Base-by-base conservation (phyloP, 2,888 invertebrate species). In the Abrostola triplasia region DNA sequence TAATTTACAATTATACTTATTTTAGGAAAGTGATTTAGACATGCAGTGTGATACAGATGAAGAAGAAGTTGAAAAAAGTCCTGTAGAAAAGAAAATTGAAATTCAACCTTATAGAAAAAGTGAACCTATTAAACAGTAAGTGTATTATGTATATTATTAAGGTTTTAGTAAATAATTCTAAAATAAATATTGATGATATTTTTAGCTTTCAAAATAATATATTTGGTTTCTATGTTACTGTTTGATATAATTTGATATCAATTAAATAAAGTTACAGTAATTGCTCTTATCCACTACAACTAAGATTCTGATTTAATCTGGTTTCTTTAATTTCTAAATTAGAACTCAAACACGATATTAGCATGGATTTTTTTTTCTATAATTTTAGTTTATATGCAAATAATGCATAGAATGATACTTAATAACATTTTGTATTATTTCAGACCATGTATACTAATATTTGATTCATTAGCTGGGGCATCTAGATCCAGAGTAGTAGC, bases 401-500 rank as follows among this genome's bases (percentile, higher is more conserved):
- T 49, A 24, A 36, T 37, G 5, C 40, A 60, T 37, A 47, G 2
- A 41, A 42, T 55, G 13, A 24, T 64, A n/a, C 37, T 69, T 8
- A 7, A 50, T 0, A 36, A 36, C 35, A 13, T 50, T 61, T n/a
- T 64, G 53, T 67, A 55, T 75, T 76, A 79, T 96, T 96, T 70
- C 94, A 98, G 98, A 83, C 98, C 99, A 0, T 98, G 98, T 88
- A 98, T 99, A 84, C 93, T 99, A 67, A 98, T 99, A 85, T 99
- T 99, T 90, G 99, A 99, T 92, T 99, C 99, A 0, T 92, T 99
- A 82, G 97, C 97, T 75, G 97, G 97, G 8, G 97, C 97, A 2
- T 97, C 97, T 49, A 95, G 98, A 83, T 96, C 96, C 42, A 95
- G 98, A 67, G 98, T 99, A 13, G 98, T 98, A 13, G 97, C 98